Percentiles rank a stretch among this genome's conserved stretches.
Conservation (phyloP, 92 coral and sea anemone species). For the Parazoanthus darwini region DNA sequence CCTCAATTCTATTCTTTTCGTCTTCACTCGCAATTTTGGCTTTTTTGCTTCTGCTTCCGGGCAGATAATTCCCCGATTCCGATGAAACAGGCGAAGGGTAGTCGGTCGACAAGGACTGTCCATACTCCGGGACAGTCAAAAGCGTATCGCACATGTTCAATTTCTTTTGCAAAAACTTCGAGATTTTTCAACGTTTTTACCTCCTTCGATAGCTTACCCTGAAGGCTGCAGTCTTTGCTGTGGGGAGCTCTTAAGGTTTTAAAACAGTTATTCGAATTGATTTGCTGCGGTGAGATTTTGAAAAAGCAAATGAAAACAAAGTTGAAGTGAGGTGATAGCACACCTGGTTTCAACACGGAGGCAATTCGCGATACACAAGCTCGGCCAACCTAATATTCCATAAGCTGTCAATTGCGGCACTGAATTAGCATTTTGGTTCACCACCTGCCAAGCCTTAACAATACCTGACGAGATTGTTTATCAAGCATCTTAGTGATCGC, state of each 20-base stretch:
- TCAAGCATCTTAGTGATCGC: conserved; percentile 65
- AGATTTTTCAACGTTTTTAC: conserved; percentile 20
- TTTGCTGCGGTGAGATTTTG: not conserved
- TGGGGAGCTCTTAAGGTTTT: not conserved
- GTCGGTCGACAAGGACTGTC: conserved; percentile 45
- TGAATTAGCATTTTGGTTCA: conserved; percentile 79
- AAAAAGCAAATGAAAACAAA: not conserved
- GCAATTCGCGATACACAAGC: conserved; percentile 50
- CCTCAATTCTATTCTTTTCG: conserved; percentile 19
- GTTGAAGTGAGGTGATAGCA: conserved; percentile 7
- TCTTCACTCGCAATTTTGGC: not conserved
- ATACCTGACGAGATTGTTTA: conserved; percentile 79
- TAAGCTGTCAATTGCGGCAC: conserved; percentile 64
- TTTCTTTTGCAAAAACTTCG: not conserved
- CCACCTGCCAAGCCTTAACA: conserved; percentile 79
- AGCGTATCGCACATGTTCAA: conserved; percentile 57
- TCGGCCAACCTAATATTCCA: conserved; percentile 59
- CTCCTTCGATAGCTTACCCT: conserved; percentile 36
- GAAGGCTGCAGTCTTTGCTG: not conserved
- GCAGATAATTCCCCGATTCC: conserved; percentile 24
- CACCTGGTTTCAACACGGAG: conserved; percentile 69
- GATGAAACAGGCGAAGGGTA: conserved; percentile 9
- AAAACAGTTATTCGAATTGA: not conserved
- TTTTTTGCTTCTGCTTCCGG: conserved; percentile 33
- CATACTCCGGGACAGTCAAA: conserved; percentile 50